Percentiles rank a stretch among this genome's conserved stretches.
These are phyloP conservation scores for Neosalanx taihuensis DNA, from an alignment of 2,797 vertebrate species.

Conservation along the genomic window DNA sequence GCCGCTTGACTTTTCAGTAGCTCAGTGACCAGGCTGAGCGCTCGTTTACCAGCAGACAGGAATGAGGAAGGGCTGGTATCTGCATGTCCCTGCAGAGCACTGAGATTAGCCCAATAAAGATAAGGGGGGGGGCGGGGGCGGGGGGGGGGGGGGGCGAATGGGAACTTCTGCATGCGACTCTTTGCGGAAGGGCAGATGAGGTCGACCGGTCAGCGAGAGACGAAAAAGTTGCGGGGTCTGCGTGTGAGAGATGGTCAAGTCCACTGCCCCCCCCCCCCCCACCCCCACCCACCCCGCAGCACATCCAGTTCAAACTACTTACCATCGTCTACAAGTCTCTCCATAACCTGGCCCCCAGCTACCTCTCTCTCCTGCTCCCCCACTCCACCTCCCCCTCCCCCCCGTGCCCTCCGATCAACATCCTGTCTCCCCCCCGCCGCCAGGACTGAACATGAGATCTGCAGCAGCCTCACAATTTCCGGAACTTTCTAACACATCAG, in stretches of 20 bases:
- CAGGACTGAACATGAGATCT: no score
- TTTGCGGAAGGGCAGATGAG: neutral
- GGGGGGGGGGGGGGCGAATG: constrained; percentile 2
- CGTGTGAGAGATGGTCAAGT: constrained; percentile 4
- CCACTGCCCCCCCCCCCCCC: no score
- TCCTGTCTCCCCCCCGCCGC: no score
- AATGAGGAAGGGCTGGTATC: constrained; percentile 67
- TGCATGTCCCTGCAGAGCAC: constrained; percentile 62
- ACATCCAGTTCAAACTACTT: no score
- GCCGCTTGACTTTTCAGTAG: neutral
- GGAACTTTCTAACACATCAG: no score
- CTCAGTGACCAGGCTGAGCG: constrained; percentile 7
- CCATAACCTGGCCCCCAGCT: no score
- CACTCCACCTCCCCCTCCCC: no score
- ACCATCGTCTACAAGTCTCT: no score
- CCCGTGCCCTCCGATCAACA: no score
- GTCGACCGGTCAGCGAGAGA: neutral
- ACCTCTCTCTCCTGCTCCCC: no score
- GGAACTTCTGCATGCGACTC: constrained; percentile 40
- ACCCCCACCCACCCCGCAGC: no score
- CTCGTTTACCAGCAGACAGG: constrained; percentile 24
- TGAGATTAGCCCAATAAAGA: constrained; percentile 63
- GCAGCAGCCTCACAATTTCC: no score
- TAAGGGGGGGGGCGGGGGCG: constrained; percentile 32
- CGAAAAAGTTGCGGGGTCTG: constrained; percentile 1